A percentile compares a stretch with the other conserved stretches of the same genome.
These are phyloP conservation scores for Hirudinaria manillensis DNA, from an alignment of 2,888 invertebrate genomes.

Conservation along the genomic window DNA sequence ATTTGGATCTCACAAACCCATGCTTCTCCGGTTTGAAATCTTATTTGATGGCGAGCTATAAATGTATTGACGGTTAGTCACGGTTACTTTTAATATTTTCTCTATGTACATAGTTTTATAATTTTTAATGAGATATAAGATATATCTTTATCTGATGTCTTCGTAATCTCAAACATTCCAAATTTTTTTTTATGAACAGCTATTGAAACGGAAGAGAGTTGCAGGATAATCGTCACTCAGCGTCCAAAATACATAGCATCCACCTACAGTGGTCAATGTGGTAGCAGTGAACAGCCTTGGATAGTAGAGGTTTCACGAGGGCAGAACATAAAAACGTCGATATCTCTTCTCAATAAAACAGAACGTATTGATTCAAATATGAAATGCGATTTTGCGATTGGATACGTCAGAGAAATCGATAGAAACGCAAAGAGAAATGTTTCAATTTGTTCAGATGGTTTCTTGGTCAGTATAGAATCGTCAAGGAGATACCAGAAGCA, in stretches of 20 bases:
- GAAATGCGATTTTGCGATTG: not conserved
- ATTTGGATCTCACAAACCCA: not conserved
- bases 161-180: not conserved
- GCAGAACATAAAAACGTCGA: not conserved
- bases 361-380: not conserved
- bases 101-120: too few relatives aligned
- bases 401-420: not conserved
- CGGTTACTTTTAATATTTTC: too few relatives aligned
- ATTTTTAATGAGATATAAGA: too few relatives aligned
- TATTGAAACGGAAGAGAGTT: not conserved
- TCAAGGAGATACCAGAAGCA: not conserved
- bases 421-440: not conserved
- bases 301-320: not conserved
- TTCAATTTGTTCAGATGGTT: not conserved
- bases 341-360: not conserved
- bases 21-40: not conserved
- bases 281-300: not conserved
- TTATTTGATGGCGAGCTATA: constrained; percentile 1
- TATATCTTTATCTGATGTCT: too few relatives aligned
- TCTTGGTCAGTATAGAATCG: not conserved
- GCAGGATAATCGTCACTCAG: not conserved
- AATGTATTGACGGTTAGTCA: not conserved
- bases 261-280: not conserved
- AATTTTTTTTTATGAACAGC: not conserved
- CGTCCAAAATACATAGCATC: not conserved